These are phyloP conservation scores for Coleophora flavipennella DNA, from an alignment of 2,888 invertebrate species.

Conservation along the genomic window DNA sequence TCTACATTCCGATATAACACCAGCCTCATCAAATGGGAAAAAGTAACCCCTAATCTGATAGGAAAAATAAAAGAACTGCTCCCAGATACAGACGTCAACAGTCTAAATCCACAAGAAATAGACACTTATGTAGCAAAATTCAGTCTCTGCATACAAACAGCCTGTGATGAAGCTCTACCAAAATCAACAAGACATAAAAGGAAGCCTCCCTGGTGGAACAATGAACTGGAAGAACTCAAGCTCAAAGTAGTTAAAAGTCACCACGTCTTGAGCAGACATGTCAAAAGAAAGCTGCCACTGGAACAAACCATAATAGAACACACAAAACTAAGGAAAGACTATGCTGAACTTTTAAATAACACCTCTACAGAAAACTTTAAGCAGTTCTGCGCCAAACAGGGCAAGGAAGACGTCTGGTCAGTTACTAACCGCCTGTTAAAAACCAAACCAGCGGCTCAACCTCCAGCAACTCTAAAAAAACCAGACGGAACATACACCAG, in stretches of 20 bases:
- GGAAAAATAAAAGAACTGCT: no score
- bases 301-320: background rate
- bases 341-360: background rate
- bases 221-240: slow-evolving; percentile 4
- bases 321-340: background rate
- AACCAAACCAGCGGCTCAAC: background rate
- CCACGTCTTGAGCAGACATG: background rate
- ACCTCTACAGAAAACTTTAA: slow-evolving; percentile 7
- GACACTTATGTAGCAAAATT: no score
- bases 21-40: no score
- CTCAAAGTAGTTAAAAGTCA: slow-evolving; percentile 1
- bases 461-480: slow-evolving; percentile 5
- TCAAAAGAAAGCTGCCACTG: background rate
- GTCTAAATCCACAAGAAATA: no score
- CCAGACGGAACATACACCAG: slow-evolving; percentile 6
- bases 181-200: no score
- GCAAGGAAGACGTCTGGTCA: slow-evolving; percentile 13
- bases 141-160: no score
- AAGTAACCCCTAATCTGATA: no score
- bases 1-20: no score
- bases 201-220: slow-evolving; percentile 9
- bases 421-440: slow-evolving; percentile 13
- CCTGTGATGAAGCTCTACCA: no score
- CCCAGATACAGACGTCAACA: no score
- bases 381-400: slow-evolving; percentile 8